Evolutionary conservation across 2,113 vertebrate genomes (phyloP), one percentile per base, ranked within the genome.

Genomic region (Nerophis lumbriciformis): DNA sequence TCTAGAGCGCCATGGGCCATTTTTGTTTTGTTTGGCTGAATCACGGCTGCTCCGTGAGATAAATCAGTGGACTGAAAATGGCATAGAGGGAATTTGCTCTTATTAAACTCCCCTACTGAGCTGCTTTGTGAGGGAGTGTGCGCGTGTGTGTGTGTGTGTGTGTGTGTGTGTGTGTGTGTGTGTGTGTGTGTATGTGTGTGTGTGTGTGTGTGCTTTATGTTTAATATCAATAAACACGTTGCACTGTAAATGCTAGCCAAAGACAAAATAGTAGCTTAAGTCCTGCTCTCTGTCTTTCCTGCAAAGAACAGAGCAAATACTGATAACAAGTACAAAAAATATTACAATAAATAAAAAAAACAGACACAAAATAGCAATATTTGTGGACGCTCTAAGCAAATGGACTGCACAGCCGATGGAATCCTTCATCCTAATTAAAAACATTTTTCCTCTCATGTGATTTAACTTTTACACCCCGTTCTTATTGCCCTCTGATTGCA

Each of bases 41-140:
- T 60, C 60, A 28, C 61, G 62, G 67, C 66, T 79, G 78, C 42
- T 73, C 42, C 5, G 53, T 0, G 16, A 78, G 72, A 78, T 76
- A 73, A 80, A 66, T 68, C 66, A 61, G 45, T 7, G 10, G 37
- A 38, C 15, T 53, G 6, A 14, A 65, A 63, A 61, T 37, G 10
- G 48, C 58, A 44, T 6, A 21, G 58, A 49, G 7, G 65, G 50
- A n/a, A 54, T 77, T 69, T 48, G 28, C 19, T 52, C 53, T 54
- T 45, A 54, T 63, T 55, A 53, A 52, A 59, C 12, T 13, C 2
- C 37, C 28, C 4, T 5, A 15, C 6, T 28, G 47, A 5, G 28
- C n/a, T 13, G 8, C 21, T 55, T 53, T 19, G 19, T 19, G 19
- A 2, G 19, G 19, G 19, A 19, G 19, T 1, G 19, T 19, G 19